Percentiles rank a stretch among this genome's conserved stretches.
Evolutionary conservation across 2,888 invertebrate species (phyloP).

Genomic region (Neuroscelio doddi): DNA sequence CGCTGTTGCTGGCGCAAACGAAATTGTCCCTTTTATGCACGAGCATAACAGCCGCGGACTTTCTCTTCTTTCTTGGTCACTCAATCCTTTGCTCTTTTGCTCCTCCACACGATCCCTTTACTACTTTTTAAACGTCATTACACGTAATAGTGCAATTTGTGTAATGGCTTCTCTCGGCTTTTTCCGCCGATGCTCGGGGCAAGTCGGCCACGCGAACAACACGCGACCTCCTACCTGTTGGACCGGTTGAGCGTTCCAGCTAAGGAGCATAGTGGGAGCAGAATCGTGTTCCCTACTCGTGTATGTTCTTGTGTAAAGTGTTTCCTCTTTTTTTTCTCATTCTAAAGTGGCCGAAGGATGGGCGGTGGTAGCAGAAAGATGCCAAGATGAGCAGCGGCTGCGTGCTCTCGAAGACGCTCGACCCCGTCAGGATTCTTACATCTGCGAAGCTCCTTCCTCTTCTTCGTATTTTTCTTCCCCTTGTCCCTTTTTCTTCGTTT

Average conservation of each 20-base stretch:
- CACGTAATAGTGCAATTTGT: conserved; percentile 68
- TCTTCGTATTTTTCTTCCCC: conserved; percentile 22
- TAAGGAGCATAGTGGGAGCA: conserved; percentile 33
- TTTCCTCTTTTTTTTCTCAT: conserved; percentile 24
- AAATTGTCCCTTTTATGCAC: conserved; percentile 10
- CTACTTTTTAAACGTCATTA: conserved; percentile 59
- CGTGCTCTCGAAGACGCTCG: conserved; percentile 51
- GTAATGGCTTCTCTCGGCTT: conserved; percentile 62
- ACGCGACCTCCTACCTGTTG: conserved; percentile 68
- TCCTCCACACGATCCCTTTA: conserved; percentile 9
- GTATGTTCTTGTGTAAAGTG: conserved; percentile 36
- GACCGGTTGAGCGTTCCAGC: conserved; percentile 54
- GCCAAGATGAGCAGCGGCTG: conserved; percentile 21
- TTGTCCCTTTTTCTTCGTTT: conserved; percentile 5
- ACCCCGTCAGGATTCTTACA: conserved; percentile 65
- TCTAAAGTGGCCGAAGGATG: conserved; percentile 30
- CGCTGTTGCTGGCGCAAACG: background rate
- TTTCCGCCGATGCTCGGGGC: conserved; percentile 59
- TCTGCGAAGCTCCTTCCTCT: conserved; percentile 55
- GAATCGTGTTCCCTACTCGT: conserved; percentile 21
- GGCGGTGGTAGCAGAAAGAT: conserved; percentile 25
- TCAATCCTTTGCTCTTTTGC: conserved; percentile 6
- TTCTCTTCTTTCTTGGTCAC: conserved; percentile 15
- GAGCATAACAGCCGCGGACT: conserved; percentile 18
- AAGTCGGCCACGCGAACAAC: conserved; percentile 70